Evolutionary conservation across 2,113 vertebrate species (phyloP).

Genomic region (Meleagris gallopavo): DNA sequence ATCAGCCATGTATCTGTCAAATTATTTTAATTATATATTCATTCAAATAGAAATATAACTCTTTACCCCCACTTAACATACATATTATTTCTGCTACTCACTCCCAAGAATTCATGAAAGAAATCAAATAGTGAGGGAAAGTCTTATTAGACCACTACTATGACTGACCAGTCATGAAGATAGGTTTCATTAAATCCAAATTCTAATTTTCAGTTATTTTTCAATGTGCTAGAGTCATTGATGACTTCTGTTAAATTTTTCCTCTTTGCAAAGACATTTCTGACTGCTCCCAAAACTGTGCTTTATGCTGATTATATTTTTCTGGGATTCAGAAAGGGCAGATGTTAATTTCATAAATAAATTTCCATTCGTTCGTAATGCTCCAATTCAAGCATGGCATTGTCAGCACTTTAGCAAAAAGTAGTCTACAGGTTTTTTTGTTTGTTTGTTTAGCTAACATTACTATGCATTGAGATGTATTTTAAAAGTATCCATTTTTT

Average conservation of each 20-base stretch:
- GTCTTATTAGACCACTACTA: background rate
- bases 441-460: background rate
- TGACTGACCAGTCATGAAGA: background rate
- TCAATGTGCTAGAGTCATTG: background rate
- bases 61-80: background rate
- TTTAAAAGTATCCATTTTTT: slow-evolving; percentile 1
- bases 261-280: background rate
- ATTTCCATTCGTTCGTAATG: background rate
- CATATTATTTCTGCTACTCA: background rate
- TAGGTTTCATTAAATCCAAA: background rate
- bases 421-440: background rate
- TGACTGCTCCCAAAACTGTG: background rate
- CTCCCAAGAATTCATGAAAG: background rate
- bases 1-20: background rate
- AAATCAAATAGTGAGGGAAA: background rate
- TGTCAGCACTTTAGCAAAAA: background rate
- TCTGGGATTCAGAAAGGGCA: background rate
- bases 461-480: background rate
- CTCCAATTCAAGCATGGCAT: background rate
- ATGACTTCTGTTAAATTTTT: background rate
- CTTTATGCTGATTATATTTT: background rate
- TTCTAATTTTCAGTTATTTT: background rate
- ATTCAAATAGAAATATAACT: background rate
- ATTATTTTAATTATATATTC: background rate
- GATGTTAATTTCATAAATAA: background rate